Conservation (phyloP, 2,797 vertebrate genomes). For the Protonibea diacanthus region DNA sequence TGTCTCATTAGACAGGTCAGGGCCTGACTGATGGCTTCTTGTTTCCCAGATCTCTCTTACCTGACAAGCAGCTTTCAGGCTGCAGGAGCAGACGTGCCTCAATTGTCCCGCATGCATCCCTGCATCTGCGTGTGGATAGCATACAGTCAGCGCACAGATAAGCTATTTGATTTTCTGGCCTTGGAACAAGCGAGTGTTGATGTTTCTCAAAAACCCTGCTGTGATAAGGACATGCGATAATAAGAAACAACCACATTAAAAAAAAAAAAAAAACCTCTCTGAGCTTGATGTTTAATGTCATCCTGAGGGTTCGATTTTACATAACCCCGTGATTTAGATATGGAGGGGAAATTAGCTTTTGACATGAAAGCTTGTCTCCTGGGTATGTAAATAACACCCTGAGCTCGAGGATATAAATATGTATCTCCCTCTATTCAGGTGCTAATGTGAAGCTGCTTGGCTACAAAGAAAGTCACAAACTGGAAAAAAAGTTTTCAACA, state of each 20-base stretch:
- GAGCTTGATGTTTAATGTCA: slow-evolving; percentile 51
- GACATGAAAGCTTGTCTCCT: slow-evolving; percentile 61
- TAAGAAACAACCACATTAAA: slow-evolving; percentile 50
- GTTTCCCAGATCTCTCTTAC: slow-evolving; percentile 68
- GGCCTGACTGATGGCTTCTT: slow-evolving; percentile 76
- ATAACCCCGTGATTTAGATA: slow-evolving; percentile 53
- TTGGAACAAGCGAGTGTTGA: slow-evolving; percentile 74
- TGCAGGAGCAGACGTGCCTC: slow-evolving; percentile 71
- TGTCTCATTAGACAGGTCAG: slow-evolving; percentile 76
- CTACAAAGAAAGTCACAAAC: slow-evolving; percentile 19
- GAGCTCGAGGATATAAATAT: slow-evolving; percentile 53
- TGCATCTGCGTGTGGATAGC: slow-evolving; percentile 66
- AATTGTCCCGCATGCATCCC: slow-evolving; percentile 66
- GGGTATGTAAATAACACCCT: slow-evolving; percentile 51
- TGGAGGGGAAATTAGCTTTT: slow-evolving; percentile 59
- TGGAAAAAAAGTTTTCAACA: background rate
- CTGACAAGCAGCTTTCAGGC: slow-evolving; percentile 69
- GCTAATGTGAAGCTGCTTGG: slow-evolving; percentile 17
- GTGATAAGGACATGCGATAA: slow-evolving; percentile 73
- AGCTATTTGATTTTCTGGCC: slow-evolving; percentile 72
- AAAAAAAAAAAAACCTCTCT: slow-evolving; percentile 20
- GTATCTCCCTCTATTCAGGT: slow-evolving; percentile 31
- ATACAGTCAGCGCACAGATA: slow-evolving; percentile 70
- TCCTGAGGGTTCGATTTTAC: slow-evolving; percentile 52
- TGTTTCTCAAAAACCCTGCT: slow-evolving; percentile 74